Percentiles rank a stretch among this genome's conserved stretches.
These are phyloP conservation scores for Mesocricetus auratus DNA, from an alignment of 2,113 vertebrate species.

Conservation along the genomic window DNA sequence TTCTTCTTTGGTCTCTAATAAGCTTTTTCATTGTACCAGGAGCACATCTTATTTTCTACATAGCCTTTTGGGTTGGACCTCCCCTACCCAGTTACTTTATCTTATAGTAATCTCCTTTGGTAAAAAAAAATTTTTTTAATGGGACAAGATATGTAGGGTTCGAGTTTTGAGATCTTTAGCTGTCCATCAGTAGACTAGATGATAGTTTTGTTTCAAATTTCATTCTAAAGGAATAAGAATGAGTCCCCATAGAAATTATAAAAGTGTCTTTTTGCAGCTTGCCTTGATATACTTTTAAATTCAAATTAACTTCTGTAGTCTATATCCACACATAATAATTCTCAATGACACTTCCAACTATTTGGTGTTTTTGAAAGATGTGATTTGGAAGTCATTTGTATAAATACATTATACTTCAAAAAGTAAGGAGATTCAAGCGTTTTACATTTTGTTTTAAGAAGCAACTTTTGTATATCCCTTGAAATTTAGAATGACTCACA, in stretches of 20 bases:
- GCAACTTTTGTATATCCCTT: constrained; percentile 40
- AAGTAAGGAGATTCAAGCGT: not conserved
- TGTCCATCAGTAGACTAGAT: not conserved
- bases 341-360: not conserved
- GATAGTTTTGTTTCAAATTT: not conserved
- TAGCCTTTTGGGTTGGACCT: not conserved
- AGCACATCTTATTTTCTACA: constrained; percentile 4
- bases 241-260: not conserved
- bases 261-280: constrained; percentile 3
- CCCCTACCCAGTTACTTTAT: not conserved
- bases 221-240: constrained; percentile 9
- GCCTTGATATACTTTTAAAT: constrained; percentile 17
- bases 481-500: not conserved
- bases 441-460: constrained; percentile 41
- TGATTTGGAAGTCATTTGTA: constrained; percentile 16
- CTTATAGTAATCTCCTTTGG: not conserved
- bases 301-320: not conserved
- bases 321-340: not conserved
- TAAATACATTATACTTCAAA: constrained; percentile 1
- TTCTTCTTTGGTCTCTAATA: not conserved
- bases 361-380: constrained; percentile 19
- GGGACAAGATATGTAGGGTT: not conserved
- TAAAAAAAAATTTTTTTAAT: constrained; percentile 35
- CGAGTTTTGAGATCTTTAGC: constrained; percentile 36
- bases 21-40: not conserved